Base-by-base conservation (phyloP, 2,113 vertebrate genomes). In the Scalopus aquaticus region DNA sequence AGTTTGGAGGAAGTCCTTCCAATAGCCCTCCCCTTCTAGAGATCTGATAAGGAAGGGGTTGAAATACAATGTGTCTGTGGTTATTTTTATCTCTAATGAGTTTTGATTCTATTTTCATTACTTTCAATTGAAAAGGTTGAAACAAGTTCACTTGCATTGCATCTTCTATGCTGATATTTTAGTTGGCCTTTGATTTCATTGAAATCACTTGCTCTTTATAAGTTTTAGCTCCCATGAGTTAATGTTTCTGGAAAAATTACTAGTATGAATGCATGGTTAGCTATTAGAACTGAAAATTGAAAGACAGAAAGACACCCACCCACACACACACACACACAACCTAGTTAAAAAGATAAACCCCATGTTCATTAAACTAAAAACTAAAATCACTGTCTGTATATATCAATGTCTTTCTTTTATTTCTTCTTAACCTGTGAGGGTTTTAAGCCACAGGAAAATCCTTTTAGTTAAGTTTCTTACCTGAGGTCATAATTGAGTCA, bases 331-430 rank as follows among this genome's bases (percentile, higher is more conserved):
- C 7, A 2, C 19, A 13, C 7, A 2, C 19, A 74, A 16, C 0
- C 22, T 67, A 64, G 13, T 69, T 83, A 64, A 81, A 95, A 92
- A 58, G 62, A 79, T 88, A 35, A 93, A 83, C 11, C 35, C 51
- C 5, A 42, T 46, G 5, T 42, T 74, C 32, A 10, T 6, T 49
- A 84, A 93, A 26, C 13, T n/a, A 85, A 85, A 84, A 93, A 26
- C 13, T n/a, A 85, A 85, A 84, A 49, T 39, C 2, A 30, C 58
- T 3, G 10, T 30, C 58, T 3, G 10, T 30, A 67, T 51, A 16
- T 67, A 85, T 3, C 39, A 88, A 13, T 49, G 0, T 9, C 0
- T 73, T 81, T 78, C 8, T 70, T 79, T 84, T 26, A 19, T 65
- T 79, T 73, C 79, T 12, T 35, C 17, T 74, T 24, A 91, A 76